Conservation (phyloP, 2,888 invertebrate species). For the Chrysolina oricalcia region DNA sequence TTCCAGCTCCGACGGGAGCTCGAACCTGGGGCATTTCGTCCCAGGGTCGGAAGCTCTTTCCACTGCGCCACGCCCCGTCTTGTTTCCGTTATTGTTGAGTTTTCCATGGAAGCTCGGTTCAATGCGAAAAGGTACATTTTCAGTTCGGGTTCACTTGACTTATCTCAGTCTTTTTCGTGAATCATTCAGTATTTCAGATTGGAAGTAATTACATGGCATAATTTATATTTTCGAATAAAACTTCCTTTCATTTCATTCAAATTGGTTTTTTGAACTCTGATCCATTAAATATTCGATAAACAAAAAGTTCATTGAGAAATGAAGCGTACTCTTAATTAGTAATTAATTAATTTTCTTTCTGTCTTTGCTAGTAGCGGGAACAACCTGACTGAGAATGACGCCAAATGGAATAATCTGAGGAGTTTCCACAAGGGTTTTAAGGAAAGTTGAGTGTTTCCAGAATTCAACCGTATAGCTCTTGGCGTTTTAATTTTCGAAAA, state of each 20-base stretch:
- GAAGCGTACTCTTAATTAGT: conserved; percentile 4
- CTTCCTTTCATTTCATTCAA: not conserved
- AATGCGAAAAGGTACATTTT: too few relatives aligned
- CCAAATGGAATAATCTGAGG: not conserved
- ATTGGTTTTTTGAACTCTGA: not conserved
- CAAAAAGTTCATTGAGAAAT: not conserved
- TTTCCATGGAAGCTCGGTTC: too few relatives aligned
- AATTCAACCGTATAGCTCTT: too few relatives aligned
- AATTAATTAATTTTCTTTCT: not conserved
- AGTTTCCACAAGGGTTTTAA: not conserved
- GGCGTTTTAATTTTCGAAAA: too few relatives aligned
- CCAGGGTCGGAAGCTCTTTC: too few relatives aligned
- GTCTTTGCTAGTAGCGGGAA: not conserved
- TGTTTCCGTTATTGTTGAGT: too few relatives aligned
- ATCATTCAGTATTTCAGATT: not conserved
- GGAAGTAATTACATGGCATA: not conserved
- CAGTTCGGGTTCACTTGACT: too few relatives aligned
- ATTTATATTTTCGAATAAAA: not conserved
- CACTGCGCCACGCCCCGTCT: too few relatives aligned
- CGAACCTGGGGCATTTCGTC: too few relatives aligned
- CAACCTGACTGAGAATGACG: not conserved
- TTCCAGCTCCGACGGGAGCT: too few relatives aligned
- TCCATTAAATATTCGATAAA: conserved; percentile 5
- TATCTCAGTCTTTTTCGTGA: not conserved
- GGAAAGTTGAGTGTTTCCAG: not conserved